Conservation (phyloP, 2,797 vertebrate genomes). For the Amblyopsis hoosieri region DNA sequence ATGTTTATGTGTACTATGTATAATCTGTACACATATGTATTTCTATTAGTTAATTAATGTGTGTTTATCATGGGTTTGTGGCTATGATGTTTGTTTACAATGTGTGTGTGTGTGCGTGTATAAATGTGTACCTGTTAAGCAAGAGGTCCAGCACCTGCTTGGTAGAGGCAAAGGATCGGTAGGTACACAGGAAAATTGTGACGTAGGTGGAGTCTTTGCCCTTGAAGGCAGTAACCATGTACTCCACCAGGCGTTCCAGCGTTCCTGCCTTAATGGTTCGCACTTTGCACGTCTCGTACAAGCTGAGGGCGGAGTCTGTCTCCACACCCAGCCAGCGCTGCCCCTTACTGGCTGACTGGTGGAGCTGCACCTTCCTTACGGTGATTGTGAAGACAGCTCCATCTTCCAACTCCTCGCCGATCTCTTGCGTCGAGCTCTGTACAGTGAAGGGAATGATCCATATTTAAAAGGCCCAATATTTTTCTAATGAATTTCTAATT, state of each 20-base stretch:
- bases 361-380: constrained; percentile 92
- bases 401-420: constrained; percentile 95
- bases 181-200: constrained; percentile 98
- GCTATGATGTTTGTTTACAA: too few relatives aligned
- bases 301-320: constrained; percentile 87
- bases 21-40: too few relatives aligned
- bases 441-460: not conserved
- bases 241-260: constrained; percentile 96
- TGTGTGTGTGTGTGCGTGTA: too few relatives aligned
- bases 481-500: not conserved
- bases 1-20: too few relatives aligned
- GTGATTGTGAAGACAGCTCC: constrained; percentile 97
- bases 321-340: constrained; percentile 97
- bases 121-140: constrained; percentile 84
- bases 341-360: constrained; percentile 90
- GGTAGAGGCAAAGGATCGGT: constrained; percentile 92
- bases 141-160: constrained; percentile 96
- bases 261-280: constrained; percentile 96
- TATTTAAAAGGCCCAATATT: not conserved
- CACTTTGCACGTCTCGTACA: constrained; percentile 97
- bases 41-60: too few relatives aligned
- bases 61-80: too few relatives aligned
- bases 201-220: constrained; percentile 97
- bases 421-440: constrained; percentile 98
- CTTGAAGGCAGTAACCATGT: constrained; percentile 94